phyloP scores from a whole-genome alignment of 2,888 invertebrate species.

The Gnatocerus cornutus region DNA sequence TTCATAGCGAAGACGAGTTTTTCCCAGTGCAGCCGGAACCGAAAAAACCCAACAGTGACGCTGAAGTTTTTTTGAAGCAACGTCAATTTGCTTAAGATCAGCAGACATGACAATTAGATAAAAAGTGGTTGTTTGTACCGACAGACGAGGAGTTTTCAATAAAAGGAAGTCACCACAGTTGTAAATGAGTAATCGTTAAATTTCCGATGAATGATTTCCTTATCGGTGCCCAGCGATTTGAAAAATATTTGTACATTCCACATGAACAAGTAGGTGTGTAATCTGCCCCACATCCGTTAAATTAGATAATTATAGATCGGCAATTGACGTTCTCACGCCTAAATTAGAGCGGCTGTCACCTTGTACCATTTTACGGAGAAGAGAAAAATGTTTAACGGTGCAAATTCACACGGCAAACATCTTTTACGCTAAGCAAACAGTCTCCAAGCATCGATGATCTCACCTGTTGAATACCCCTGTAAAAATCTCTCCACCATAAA shows the following conservation, averaged over 20 bases:
- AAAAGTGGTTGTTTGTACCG: too few relatives aligned
- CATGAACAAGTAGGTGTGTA: slow-evolving; percentile 1
- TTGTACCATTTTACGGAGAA: slow-evolving; percentile 4
- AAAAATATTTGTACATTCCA: not conserved
- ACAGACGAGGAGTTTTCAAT: too few relatives aligned
- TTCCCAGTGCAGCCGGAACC: too few relatives aligned
- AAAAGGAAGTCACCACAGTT: too few relatives aligned
- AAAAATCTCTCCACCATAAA: slow-evolving; percentile 15
- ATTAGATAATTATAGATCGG: slow-evolving; percentile 2
- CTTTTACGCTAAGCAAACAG: slow-evolving; percentile 6
- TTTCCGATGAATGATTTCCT: not conserved
- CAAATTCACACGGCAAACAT: slow-evolving; percentile 16
- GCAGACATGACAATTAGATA: too few relatives aligned
- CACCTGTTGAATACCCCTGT: slow-evolving; percentile 40
- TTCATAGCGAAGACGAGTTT: too few relatives aligned
- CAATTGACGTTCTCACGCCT: not conserved
- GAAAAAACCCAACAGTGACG: too few relatives aligned
- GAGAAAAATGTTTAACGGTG: slow-evolving; percentile 6
- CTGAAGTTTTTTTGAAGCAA: too few relatives aligned
- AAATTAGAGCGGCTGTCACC: not conserved
- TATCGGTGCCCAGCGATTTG: not conserved
- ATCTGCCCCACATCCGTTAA: not conserved
- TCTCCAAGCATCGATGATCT: slow-evolving; percentile 10
- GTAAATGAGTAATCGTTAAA: slow-evolving; percentile 1
- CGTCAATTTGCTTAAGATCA: too few relatives aligned